Conservation (phyloP, 2,113 vertebrate species). For the Oxygymnocypris stewartii region DNA sequence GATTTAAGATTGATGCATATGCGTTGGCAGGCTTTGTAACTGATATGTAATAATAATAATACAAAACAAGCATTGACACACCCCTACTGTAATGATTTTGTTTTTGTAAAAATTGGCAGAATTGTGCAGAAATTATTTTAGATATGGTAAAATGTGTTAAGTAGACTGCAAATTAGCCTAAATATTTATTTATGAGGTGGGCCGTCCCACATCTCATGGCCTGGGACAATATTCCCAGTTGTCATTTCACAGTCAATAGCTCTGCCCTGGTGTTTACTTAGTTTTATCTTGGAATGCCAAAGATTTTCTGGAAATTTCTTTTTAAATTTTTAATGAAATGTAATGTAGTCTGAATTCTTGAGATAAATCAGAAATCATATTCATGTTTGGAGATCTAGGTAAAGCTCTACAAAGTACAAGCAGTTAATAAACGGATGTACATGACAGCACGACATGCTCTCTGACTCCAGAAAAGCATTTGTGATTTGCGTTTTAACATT, state of each 20-base stretch:
- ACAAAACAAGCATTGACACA: neutral
- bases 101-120: neutral
- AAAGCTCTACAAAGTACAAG: neutral
- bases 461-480: neutral
- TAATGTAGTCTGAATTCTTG: neutral
- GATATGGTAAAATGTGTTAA: neutral
- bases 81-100: neutral
- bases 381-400: neutral
- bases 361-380: neutral
- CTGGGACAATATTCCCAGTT: neutral
- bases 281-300: neutral
- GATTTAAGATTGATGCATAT: neutral
- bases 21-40: neutral
- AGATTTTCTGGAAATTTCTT: neutral
- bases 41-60: too few relatives aligned
- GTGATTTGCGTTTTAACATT: slow-evolving; percentile 11
- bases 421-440: neutral
- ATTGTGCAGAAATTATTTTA: neutral
- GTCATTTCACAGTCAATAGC: neutral
- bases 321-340: neutral
- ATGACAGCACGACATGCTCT: neutral
- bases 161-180: neutral
- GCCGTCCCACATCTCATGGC: neutral
- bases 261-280: neutral
- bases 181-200: slow-evolving; percentile 2